Conservation (phyloP, 2,797 vertebrate genomes). For the Anas georgica region DNA sequence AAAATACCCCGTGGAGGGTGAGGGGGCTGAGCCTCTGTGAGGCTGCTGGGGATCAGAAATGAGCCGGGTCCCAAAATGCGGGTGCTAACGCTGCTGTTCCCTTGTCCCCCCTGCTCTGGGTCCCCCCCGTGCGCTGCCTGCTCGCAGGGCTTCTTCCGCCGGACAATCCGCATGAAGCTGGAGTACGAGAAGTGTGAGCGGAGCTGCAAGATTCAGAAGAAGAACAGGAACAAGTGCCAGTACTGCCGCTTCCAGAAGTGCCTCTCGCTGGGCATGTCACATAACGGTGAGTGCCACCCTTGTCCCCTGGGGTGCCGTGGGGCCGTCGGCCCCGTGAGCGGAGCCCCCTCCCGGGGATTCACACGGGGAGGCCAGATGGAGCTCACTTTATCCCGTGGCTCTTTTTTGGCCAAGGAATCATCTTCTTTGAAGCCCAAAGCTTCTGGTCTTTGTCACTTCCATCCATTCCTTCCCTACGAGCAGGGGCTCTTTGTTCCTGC, state of each 20-base stretch:
- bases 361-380: fast-evolving
- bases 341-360: not conserved
- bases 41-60: not conserved
- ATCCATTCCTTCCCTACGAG: not conserved
- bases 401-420: not conserved
- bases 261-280: constrained; percentile 96
- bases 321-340: not conserved
- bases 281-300: constrained; percentile 86
- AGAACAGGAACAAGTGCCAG: constrained; percentile 99
- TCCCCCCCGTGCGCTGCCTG: not conserved
- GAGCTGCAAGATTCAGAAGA: constrained; percentile 97
- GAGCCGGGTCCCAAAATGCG: not conserved
- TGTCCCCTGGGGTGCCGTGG: not conserved
- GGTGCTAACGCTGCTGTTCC: not conserved
- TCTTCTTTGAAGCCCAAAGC: not conserved
- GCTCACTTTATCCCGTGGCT: not conserved
- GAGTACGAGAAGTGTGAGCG: constrained; percentile 95
- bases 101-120: not conserved
- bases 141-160: constrained; percentile 93
- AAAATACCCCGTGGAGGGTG: not conserved
- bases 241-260: constrained; percentile 99
- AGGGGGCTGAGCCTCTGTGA: not conserved
- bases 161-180: constrained; percentile 97
- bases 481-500: not conserved
- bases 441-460: not conserved